phyloP scores from a whole-genome alignment of 2,113 vertebrate species.

The Siphamia tubifer region DNA sequence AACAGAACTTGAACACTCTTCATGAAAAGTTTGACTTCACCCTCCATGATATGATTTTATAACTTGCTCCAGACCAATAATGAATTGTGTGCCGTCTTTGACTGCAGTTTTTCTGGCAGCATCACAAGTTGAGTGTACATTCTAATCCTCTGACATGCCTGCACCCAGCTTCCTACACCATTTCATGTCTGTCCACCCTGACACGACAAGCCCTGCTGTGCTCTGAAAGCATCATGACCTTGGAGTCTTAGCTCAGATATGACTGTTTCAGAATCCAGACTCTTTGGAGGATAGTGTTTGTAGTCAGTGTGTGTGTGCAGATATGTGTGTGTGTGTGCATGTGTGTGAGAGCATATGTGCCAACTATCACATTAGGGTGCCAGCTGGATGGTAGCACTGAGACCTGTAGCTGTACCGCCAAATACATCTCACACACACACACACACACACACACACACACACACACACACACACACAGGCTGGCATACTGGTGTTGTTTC shows the following conservation, averaged over 20 bases:
- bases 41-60: neutral
- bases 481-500: slow-evolving; percentile 7
- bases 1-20: no score
- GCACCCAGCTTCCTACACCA: neutral
- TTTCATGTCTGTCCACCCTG: slow-evolving; percentile 10
- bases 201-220: neutral
- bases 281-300: slow-evolving; percentile 13
- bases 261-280: neutral
- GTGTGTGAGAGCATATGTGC: slow-evolving; percentile 6
- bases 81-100: slow-evolving; percentile 11
- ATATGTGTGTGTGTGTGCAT: neutral
- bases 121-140: neutral
- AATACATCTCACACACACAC: slow-evolving; percentile 7
- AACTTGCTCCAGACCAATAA: neutral
- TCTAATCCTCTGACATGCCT: slow-evolving; percentile 22
- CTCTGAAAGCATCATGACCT: slow-evolving; percentile 15
- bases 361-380: slow-evolving; percentile 40
- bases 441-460: slow-evolving; percentile 9
- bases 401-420: slow-evolving; percentile 41
- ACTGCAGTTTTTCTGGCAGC: slow-evolving; percentile 1
- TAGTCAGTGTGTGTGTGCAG: neutral
- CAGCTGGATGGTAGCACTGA: slow-evolving; percentile 44
- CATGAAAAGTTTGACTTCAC: no score
- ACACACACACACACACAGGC: slow-evolving; percentile 5
- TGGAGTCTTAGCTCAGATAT: slow-evolving; percentile 6